Base-by-base conservation (phyloP, 2,113 vertebrate species). In the Phrynosoma blainvillii region DNA sequence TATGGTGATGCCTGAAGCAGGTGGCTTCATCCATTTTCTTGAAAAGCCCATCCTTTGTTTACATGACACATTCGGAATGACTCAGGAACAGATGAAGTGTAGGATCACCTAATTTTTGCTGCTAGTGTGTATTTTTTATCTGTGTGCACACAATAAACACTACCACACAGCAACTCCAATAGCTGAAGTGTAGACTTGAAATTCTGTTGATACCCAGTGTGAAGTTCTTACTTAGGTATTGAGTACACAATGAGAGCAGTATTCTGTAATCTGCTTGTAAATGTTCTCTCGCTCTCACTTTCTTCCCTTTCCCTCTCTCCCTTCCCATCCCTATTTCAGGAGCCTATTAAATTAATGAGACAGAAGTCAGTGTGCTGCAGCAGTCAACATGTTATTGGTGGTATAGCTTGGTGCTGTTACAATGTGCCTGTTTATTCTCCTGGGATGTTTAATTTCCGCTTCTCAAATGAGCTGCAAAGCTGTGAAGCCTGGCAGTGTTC, bases 401-500 rank as follows among this genome's bases (percentile, higher is more conserved):
- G 96, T 93, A 95, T 88, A 92, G 96, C 92, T 85, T 85, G 92
- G 95, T 94, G 96, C 97, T 95, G 95, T 96, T 95, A 96, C 96
- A 94, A 95, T 96, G 96, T 94, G 97, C 97, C 97, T 97, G 95
- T 94, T 96, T 96, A 96, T 96, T 96, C 97, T 97, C 96, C 87
- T 93, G 97, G 96, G 97, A 98, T 97, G 96, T 98, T 98, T 98
- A 97, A 98, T 98, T 98, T 98, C 98, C 97, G 96, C 96, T 98
- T 96, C 97, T 97, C 96, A 98, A 98, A 98, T 97, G 97, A 98
- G 98, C 97, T 97, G 96, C 95, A 96, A 97, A 96, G 96, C 96
- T 96, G 97, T 94, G 96, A 97, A 98, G 96, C 96, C 97, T 97
- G 96, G 97, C 96, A 97, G 96, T 94, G 96, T 95, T 96, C 96